Conservation (phyloP, 2,113 vertebrate genomes). For the Xyliphius kryptos region DNA sequence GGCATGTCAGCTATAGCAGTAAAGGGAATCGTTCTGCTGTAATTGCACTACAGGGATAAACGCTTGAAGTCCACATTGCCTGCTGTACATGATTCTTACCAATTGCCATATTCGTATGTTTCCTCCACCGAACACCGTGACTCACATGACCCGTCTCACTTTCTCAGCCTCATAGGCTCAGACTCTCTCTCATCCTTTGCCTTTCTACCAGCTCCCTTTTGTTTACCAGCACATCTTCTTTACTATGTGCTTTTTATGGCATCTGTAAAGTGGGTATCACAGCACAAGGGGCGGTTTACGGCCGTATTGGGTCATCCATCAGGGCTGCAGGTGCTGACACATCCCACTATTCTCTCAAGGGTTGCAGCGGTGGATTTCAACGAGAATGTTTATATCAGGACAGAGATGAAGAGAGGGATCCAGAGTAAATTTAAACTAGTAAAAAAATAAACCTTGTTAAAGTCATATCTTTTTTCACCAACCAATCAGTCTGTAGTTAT, state of each 20-base stretch:
- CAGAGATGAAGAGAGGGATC: constrained; percentile 4
- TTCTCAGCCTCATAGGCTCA: constrained; percentile 7
- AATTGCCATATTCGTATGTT: constrained; percentile 3
- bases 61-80: constrained; percentile 36
- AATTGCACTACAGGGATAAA: constrained; percentile 40
- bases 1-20: constrained; percentile 23
- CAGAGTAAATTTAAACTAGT: constrained; percentile 9
- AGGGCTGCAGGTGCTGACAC: constrained; percentile 7
- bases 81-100: constrained; percentile 16
- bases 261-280: constrained; percentile 1
- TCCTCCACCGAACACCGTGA: constrained; percentile 9
- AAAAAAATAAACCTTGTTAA: constrained; percentile 4
- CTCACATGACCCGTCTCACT: constrained; percentile 10
- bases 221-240: constrained; percentile 5
- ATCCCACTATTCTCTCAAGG: background rate
- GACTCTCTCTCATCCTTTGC: constrained; percentile 11
- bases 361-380: background rate
- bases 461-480: background rate
- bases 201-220: constrained; percentile 11
- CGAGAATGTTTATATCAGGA: background rate
- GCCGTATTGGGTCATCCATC: background rate
- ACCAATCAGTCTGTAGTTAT: no score
- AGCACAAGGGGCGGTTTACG: background rate
- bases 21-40: constrained; percentile 24
- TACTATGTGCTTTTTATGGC: constrained; percentile 15